phyloP scores from a whole-genome alignment of 2,113 vertebrate species.

The Uropsilus gracilis region DNA sequence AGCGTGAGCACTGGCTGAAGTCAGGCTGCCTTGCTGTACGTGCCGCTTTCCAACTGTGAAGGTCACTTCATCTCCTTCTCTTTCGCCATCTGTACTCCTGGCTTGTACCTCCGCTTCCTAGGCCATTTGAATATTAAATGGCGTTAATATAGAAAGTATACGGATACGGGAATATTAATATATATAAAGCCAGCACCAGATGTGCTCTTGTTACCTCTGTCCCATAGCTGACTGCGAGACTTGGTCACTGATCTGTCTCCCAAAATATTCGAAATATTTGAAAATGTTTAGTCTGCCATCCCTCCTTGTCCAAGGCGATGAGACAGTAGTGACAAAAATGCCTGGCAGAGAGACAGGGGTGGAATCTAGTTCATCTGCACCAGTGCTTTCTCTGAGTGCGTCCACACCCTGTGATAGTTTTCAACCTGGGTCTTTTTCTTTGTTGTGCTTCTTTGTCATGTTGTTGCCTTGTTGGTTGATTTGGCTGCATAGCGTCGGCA shows the following conservation, averaged over 20 bases:
- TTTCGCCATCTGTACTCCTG: background rate
- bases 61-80: rapidly evolving
- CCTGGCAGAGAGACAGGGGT: background rate
- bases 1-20: background rate
- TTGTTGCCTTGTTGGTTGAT: background rate
- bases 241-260: background rate
- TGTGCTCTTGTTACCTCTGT: background rate
- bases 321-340: background rate
- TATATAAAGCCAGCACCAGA: background rate
- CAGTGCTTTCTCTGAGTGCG: background rate
- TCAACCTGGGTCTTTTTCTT: background rate
- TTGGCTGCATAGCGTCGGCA: background rate
- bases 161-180: background rate
- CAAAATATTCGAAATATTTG: background rate
- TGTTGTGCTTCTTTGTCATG: rapidly evolving
- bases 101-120: background rate
- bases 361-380: background rate
- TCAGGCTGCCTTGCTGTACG: background rate
- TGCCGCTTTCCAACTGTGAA: too few relatives aligned
- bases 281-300: background rate
- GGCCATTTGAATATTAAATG: background rate
- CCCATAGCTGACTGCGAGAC: background rate
- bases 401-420: background rate
- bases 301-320: background rate
- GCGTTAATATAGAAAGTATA: background rate